Evolutionary conservation across 1,140 invertebrate genomes (phyloP).

Genomic region (Cherax quadricarinatus): DNA sequence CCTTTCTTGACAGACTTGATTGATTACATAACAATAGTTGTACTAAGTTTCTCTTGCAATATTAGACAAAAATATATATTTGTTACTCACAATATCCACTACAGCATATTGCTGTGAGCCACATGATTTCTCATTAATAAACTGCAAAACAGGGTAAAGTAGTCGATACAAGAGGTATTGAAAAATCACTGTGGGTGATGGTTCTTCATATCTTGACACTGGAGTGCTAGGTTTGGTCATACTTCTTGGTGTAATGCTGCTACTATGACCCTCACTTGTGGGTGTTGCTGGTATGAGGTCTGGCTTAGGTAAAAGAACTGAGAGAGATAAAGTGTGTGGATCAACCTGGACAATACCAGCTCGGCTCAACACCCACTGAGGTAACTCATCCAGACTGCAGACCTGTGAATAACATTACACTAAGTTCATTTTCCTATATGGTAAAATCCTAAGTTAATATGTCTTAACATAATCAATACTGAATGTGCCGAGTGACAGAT

Average conservation of each 20-base stretch:
- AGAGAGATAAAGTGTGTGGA: conserved; percentile 1
- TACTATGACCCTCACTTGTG: conserved; percentile 24
- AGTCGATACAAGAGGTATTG: conserved; percentile 48
- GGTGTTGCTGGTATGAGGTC: conserved; percentile 21
- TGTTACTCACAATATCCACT: conserved; percentile 46
- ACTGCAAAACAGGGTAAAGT: conserved; percentile 34
- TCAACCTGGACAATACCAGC: conserved; percentile 46
- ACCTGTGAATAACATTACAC: neutral
- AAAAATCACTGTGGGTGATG: neutral
- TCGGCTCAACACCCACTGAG: conserved; percentile 45
- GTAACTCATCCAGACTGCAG: conserved; percentile 40
- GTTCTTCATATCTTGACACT: neutral
- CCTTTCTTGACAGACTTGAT: too few species aligned
- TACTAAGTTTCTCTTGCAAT: too few species aligned
- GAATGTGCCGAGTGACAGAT: too few species aligned
- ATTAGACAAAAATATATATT: too few species aligned
- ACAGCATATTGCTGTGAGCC: neutral
- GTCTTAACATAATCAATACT: too few species aligned
- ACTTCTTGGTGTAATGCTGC: conserved; percentile 35
- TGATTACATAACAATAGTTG: too few species aligned
- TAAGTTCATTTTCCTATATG: too few species aligned
- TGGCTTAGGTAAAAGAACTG: conserved; percentile 33
- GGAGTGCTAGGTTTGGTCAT: conserved; percentile 39
- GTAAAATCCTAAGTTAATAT: too few species aligned
- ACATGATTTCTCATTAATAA: neutral